phyloP scores from a whole-genome alignment of 2,113 vertebrate genomes.

The Sceloporus tristichus region DNA sequence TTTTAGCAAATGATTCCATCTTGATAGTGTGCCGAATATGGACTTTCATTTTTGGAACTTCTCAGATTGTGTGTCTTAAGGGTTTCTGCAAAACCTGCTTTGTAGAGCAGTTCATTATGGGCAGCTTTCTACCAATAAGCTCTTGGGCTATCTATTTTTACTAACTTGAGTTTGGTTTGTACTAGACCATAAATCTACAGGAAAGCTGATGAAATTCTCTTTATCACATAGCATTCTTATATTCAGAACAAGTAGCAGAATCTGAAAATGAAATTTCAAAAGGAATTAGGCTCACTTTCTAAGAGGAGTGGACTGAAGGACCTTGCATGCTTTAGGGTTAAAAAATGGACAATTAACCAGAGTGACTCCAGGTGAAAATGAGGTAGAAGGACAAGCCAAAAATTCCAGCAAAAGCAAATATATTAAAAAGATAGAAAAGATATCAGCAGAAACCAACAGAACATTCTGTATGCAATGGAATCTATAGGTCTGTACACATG shows the following conservation, averaged over 20 bases:
- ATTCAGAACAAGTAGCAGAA: conserved; percentile 38
- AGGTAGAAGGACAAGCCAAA: too few relatives aligned
- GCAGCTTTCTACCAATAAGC: conserved; percentile 34
- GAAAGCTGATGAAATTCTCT: background rate
- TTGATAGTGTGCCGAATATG: conserved; percentile 15
- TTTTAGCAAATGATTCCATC: conserved; percentile 13
- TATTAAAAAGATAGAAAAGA: too few relatives aligned
- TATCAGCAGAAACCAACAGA: too few relatives aligned
- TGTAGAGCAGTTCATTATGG: conserved; percentile 34
- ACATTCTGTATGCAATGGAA: too few relatives aligned
- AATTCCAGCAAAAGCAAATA: too few relatives aligned
- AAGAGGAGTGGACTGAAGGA: too few relatives aligned
- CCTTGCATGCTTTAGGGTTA: too few relatives aligned
- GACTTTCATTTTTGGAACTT: background rate
- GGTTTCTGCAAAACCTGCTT: conserved; percentile 41
- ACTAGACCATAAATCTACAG: conserved; percentile 24
- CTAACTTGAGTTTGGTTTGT: conserved; percentile 51
- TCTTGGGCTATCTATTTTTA: conserved; percentile 40
- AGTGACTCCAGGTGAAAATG: too few relatives aligned
- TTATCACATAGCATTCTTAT: conserved; percentile 31
- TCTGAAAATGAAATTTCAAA: conserved; percentile 68
- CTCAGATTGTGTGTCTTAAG: conserved; percentile 14
- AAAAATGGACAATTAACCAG: too few relatives aligned
- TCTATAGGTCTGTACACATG: too few relatives aligned
- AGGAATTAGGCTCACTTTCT: conserved; percentile 48